Evolutionary conservation across 2,113 vertebrate genomes (phyloP).

Genomic region (Camelus dromedarius): DNA sequence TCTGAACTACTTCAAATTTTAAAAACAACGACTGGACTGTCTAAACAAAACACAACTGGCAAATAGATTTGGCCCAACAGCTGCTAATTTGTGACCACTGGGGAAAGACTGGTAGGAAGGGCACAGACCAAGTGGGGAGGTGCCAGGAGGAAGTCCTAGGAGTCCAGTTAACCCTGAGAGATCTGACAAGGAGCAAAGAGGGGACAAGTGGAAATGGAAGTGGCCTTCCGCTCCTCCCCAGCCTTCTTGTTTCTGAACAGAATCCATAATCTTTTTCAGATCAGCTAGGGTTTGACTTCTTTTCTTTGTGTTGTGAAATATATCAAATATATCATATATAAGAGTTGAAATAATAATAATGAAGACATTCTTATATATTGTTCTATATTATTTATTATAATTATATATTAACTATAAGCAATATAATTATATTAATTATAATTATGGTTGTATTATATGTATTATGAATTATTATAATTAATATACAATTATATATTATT

Average conservation of each 20-base stretch:
- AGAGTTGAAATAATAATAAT: conserved; percentile 19
- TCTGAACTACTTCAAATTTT: neutral
- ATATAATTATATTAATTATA: too few species aligned
- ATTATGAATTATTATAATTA: too few species aligned
- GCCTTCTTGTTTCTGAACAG: neutral
- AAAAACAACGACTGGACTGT: neutral
- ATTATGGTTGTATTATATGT: too few species aligned
- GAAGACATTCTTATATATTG: neutral
- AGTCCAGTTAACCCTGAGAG: neutral
- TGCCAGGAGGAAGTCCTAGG: neutral
- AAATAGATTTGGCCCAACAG: neutral
- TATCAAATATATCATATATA: neutral
- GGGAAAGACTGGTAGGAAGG: neutral
- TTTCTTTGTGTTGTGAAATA: conserved; percentile 20
- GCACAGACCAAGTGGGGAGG: neutral
- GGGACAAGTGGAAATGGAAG: neutral
- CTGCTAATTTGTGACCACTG: neutral
- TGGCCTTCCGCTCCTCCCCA: neutral
- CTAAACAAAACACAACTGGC: conserved; percentile 30
- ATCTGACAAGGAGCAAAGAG: neutral
- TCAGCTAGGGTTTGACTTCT: neutral
- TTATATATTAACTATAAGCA: too few species aligned
- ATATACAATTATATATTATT: too few species aligned
- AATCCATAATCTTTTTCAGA: neutral
- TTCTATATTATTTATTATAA: too few species aligned